These are phyloP conservation scores for Iselma pallidipennis DNA, from an alignment of 2,888 invertebrate genomes.

Conservation along the genomic window DNA sequence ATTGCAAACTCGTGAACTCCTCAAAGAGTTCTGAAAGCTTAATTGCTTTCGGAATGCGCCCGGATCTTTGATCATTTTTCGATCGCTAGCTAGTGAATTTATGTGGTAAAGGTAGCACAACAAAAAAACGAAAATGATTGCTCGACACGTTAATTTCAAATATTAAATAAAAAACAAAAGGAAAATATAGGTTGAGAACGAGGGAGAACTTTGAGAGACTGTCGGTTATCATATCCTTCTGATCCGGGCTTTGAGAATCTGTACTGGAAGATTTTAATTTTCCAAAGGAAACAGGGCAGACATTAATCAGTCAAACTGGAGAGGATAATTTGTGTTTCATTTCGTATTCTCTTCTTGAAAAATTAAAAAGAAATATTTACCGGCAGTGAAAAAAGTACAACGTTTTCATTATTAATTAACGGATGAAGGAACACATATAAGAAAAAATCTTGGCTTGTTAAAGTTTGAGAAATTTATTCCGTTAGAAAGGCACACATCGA, in stretches of 20 bases:
- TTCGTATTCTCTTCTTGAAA: not conserved
- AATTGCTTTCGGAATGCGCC: conserved; percentile 22
- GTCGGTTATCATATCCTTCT: not conserved
- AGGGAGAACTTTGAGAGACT: not conserved
- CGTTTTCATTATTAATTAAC: not conserved
- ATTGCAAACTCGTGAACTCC: conserved; percentile 35
- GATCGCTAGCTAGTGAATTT: conserved; percentile 17
- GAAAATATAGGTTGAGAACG: not conserved
- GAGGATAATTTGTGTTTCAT: conserved; percentile 4
- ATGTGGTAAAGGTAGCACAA: conserved; percentile 28
- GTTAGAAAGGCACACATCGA: too few relatives aligned
- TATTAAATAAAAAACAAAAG: not conserved
- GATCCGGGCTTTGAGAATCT: not conserved
- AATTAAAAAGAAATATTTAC: not conserved
- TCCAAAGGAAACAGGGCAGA: not conserved
- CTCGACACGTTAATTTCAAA: not conserved
- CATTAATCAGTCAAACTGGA: conserved; percentile 15
- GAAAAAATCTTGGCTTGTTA: not conserved
- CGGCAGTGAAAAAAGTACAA: not conserved
- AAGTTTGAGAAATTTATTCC: too few relatives aligned
- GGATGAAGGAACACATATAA: not conserved
- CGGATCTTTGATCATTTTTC: conserved; percentile 27
- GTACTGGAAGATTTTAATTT: conserved; percentile 16
- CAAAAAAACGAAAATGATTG: too few relatives aligned
- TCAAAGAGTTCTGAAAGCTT: conserved; percentile 23